A percentile compares a stretch with the other conserved stretches of the same genome.
Evolutionary conservation across 2,797 vertebrate genomes (phyloP).

Genomic region (Sus cebifrons): DNA sequence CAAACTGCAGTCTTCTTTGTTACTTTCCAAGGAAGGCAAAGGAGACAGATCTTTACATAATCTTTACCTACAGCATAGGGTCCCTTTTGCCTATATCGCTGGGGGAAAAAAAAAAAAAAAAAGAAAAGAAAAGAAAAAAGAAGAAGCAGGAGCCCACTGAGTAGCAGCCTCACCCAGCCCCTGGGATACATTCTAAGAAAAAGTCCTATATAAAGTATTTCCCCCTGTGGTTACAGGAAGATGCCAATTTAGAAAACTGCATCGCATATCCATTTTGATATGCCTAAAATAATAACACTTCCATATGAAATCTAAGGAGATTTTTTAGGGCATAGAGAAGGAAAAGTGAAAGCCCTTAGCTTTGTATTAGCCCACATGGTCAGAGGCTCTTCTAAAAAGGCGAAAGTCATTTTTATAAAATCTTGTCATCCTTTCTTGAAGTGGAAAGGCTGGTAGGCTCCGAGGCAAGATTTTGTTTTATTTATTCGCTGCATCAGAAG

Average conservation of each 20-base stretch:
- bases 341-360: conserved; percentile 57
- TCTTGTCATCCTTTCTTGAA: conserved; percentile 82
- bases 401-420: conserved; percentile 70
- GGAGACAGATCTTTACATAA: neutral
- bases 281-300: neutral
- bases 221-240: neutral
- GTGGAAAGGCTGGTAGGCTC: conserved; percentile 86
- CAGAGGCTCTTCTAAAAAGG: conserved; percentile 63
- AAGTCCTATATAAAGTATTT: neutral
- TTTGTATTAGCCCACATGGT: conserved; percentile 23
- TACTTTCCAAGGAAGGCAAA: neutral
- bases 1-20: neutral
- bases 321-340: neutral
- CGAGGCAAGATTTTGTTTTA: conserved; percentile 90
- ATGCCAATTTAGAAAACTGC: neutral
- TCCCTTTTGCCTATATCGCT: neutral
- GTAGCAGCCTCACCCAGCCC: neutral
- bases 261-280: neutral
- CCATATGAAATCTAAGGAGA: neutral
- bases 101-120: no score
- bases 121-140: neutral
- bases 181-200: neutral
- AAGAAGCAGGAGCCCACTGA: neutral
- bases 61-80: neutral
- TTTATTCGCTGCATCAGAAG: conserved; percentile 88